A percentile compares a stretch with the other conserved stretches of the same genome.
Evolutionary conservation across 2,797 vertebrate genomes (phyloP).

Genomic region (Coilia nasus): DNA sequence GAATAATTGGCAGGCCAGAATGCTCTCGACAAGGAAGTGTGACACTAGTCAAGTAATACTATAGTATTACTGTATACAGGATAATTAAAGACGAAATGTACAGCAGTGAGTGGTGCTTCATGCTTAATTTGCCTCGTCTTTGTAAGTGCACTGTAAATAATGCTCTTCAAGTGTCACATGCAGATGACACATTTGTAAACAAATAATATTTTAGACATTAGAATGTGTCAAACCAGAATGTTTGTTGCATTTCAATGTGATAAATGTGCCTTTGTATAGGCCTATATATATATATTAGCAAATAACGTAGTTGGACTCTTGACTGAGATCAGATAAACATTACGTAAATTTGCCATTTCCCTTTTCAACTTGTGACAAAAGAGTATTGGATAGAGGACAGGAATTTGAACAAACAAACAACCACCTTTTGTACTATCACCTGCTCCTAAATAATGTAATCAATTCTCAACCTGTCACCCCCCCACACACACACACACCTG

Average conservation of each 20-base stretch:
- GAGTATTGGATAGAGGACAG: background rate
- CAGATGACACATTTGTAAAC: background rate
- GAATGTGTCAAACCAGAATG: background rate
- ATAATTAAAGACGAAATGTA: conserved; percentile 7
- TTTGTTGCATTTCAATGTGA: background rate
- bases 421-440: background rate
- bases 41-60: background rate
- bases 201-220: background rate
- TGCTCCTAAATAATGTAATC: background rate
- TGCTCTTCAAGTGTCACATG: background rate
- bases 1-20: background rate
- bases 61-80: too few species aligned
- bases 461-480: background rate
- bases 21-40: conserved; percentile 9
- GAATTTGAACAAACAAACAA: background rate
- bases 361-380: background rate
- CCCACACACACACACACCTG: background rate
- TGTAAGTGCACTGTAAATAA: background rate
- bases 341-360: too few species aligned
- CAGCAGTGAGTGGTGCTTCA: background rate
- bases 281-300: background rate
- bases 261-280: background rate
- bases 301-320: background rate
- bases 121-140: background rate
- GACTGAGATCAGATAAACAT: background rate